A percentile compares a stretch with the other conserved stretches of the same genome.
These are phyloP conservation scores for Megalonaias nervosa DNA, from an alignment of 1,140 invertebrate genomes.

Conservation along the genomic window DNA sequence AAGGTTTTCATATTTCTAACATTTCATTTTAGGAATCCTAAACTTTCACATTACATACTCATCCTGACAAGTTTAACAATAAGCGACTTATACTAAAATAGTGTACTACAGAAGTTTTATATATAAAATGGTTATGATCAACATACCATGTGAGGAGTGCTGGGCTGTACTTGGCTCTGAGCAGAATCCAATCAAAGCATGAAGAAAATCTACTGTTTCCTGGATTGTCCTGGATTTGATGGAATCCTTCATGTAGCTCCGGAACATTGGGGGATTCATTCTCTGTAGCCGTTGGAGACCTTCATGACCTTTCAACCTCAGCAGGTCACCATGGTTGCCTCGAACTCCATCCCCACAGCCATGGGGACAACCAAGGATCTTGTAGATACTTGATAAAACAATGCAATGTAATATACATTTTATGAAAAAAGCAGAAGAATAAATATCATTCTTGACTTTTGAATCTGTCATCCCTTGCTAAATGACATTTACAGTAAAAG, in stretches of 20 bases:
- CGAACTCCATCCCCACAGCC: slow-evolving; percentile 87
- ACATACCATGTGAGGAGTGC: too few species aligned
- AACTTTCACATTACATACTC: too few species aligned
- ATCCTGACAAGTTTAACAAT: too few species aligned
- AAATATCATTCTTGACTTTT: too few species aligned
- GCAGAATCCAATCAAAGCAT: slow-evolving; percentile 96
- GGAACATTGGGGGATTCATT: slow-evolving; percentile 74
- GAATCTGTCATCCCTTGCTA: too few species aligned
- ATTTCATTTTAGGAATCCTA: too few species aligned
- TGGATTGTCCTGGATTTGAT: slow-evolving; percentile 83
- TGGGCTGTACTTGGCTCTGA: slow-evolving; percentile 79
- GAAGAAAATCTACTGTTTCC: slow-evolving; percentile 94
- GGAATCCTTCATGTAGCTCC: slow-evolving; percentile 82
- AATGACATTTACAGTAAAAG: too few species aligned
- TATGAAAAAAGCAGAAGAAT: too few species aligned
- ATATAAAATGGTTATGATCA: too few species aligned
- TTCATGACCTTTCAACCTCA: slow-evolving; percentile 89
- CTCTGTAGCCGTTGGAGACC: slow-evolving; percentile 82
- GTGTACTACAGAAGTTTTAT: too few species aligned
- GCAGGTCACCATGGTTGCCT: slow-evolving; percentile 72
- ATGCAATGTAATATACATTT: not conserved
- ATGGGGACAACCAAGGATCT: slow-evolving; percentile 93
- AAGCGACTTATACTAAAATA: too few species aligned
- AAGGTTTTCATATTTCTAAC: too few species aligned
- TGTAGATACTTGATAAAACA: slow-evolving; percentile 79